phyloP scores from a whole-genome alignment of 1,140 invertebrate species.

The Dreissena rostriformis region DNA sequence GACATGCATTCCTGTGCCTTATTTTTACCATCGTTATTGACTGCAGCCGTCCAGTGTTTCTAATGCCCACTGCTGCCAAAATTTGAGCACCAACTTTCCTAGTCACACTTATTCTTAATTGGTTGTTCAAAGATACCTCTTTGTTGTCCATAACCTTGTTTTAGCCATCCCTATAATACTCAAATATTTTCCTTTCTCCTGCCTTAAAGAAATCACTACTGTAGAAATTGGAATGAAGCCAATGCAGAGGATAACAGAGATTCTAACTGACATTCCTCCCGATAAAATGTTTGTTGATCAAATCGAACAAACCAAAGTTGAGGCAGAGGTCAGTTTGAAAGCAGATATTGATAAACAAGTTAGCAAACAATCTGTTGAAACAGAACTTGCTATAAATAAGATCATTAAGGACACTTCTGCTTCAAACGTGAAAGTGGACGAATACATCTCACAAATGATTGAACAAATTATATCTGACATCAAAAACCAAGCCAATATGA shows the following conservation, averaged over 20 bases:
- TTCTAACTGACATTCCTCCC: not conserved
- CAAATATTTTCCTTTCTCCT: not conserved
- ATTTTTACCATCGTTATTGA: too few relatives aligned
- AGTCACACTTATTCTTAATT: too few relatives aligned
- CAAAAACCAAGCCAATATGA: too few relatives aligned
- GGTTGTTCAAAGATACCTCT: too few relatives aligned
- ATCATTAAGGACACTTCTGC: not conserved
- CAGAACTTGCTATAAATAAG: not conserved
- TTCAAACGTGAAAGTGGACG: not conserved
- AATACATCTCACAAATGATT: not conserved
- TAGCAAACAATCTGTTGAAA: not conserved
- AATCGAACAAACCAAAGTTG: conserved; percentile 18
- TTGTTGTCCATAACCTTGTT: too few relatives aligned
- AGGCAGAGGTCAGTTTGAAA: conserved; percentile 16
- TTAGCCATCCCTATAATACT: too few relatives aligned
- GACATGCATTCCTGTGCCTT: too few relatives aligned
- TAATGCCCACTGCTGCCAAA: too few relatives aligned
- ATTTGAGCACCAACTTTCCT: too few relatives aligned
- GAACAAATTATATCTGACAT: conserved; percentile 9
- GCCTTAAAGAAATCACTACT: not conserved
- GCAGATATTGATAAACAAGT: conserved; percentile 10
- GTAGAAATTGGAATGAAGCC: conserved; percentile 15
- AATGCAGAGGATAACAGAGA: not conserved
- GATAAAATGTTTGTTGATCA: conserved; percentile 43
- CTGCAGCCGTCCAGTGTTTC: too few relatives aligned